These are phyloP conservation scores for Sebastes jordani DNA, from an alignment of 2,797 vertebrate genomes.

Conservation along the genomic window DNA sequence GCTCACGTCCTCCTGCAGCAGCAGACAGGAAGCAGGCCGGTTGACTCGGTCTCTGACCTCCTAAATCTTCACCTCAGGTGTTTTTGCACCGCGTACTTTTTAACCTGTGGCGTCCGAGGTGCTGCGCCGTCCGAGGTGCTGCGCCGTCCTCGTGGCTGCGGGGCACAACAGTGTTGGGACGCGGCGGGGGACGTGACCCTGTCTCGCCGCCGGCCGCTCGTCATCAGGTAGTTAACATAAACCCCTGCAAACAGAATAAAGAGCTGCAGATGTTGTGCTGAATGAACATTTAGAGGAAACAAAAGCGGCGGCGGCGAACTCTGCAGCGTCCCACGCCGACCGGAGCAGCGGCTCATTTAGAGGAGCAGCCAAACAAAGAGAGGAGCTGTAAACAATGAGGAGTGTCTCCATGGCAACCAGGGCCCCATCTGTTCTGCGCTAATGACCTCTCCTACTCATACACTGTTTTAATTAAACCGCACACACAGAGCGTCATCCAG, in stretches of 20 bases:
- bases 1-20: background rate
- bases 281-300: conserved; percentile 29
- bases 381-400: conserved; percentile 62
- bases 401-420: conserved; percentile 58
- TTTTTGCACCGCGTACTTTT: conserved; percentile 21
- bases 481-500: background rate
- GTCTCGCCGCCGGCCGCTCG: background rate
- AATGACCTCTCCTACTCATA: conserved; percentile 76
- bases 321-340: background rate
- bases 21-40: background rate
- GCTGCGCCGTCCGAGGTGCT: background rate
- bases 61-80: conserved; percentile 51
- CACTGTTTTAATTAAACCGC: conserved; percentile 75
- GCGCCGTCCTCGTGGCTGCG: background rate
- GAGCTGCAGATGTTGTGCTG: conserved; percentile 31
- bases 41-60: conserved; percentile 51
- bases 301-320: conserved; percentile 30
- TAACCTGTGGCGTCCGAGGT: conserved; percentile 10
- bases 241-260: background rate
- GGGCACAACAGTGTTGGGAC: conserved; percentile 6
- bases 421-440: conserved; percentile 79
- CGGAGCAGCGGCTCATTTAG: conserved; percentile 25
- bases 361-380: conserved; percentile 51
- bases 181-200: conserved; percentile 14
- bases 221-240: conserved; percentile 33